Base-by-base conservation (phyloP, 2,888 invertebrate species). In the Phalangium opilio region DNA sequence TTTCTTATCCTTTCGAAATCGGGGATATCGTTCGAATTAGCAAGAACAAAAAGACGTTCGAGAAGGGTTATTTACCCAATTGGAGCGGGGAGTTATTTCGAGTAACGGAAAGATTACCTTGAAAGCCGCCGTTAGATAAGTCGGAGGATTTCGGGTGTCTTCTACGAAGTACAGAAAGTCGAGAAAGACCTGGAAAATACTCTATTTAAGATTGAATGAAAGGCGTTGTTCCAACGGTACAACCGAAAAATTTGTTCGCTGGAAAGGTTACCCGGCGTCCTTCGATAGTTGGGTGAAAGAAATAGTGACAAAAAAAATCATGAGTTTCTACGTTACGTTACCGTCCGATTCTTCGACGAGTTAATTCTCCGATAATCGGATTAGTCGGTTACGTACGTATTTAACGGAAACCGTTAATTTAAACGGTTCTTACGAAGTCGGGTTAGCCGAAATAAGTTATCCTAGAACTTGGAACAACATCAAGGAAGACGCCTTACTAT, bases 301-400 rank as follows among this genome's bases (percentile, higher is more conserved):
- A 27, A 27, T 27, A 27, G 27, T 27, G n/a, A n/a, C 27, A 8
- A 7, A 38, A n/a, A n/a, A n/a, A n/a, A n/a, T 32, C 11, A 48
- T 48, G 50, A 43, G 35, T 11, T 47, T 50, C 42, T 59, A 55
- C 46, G 11, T 58, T 2, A 58, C 57, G 5, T 41, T 60, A 1
- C 45, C 55, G 14, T 55, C 54, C 32, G 57, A 60, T 47, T 58
- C 55, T 35, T 57, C 57, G 12, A 53, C 56, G 51, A 2, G 44
- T 1, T 57, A 56, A 41, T 60, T 56, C 52, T 55, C 57, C 0
- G 46, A 55, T 21, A 61, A 61, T 47, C 59, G 52, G 18, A 52
- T 59, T 3, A 49, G 59, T 7, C 44, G 50, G 34, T 63, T 55
- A 45, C 49, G 15, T 33, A 61, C 58, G 7, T 54, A 57, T 14